A percentile compares a stretch with the other conserved stretches of the same genome.
These are phyloP conservation scores for Parnassius smintheus DNA, from an alignment of 2,888 invertebrate genomes.

Conservation along the genomic window DNA sequence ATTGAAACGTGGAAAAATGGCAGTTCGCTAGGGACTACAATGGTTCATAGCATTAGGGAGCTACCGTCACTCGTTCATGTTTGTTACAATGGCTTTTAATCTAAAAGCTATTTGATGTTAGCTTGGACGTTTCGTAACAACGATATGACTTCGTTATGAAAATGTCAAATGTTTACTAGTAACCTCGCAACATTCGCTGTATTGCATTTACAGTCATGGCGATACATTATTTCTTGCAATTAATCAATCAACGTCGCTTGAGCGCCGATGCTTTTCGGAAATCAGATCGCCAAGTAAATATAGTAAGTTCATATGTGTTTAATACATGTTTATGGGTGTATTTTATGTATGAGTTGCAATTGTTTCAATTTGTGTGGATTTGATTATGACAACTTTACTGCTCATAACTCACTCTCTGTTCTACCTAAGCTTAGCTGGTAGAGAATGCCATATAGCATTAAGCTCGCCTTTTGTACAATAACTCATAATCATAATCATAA, in stretches of 20 bases:
- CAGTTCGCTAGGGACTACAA: conserved; percentile 29
- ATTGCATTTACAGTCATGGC: conserved; percentile 11
- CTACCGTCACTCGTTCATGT: conserved; percentile 27
- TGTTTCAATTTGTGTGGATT: too few relatives aligned
- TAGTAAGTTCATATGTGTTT: too few relatives aligned
- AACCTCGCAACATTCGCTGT: conserved; percentile 8
- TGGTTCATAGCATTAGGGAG: conserved; percentile 23
- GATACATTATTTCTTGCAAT: conserved; percentile 20
- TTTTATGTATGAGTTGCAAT: too few relatives aligned
- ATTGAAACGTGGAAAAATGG: conserved; percentile 25
- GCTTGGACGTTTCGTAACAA: conserved; percentile 43
- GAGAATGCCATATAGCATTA: too few relatives aligned
- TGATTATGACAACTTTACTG: too few relatives aligned
- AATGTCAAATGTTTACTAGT: conserved; percentile 38
- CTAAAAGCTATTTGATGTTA: conserved; percentile 75
- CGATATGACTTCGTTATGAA: conserved; percentile 49
- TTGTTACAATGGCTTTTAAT: conserved; percentile 39
- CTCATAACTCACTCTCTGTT: too few relatives aligned
- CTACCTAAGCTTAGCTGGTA: too few relatives aligned
- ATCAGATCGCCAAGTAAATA: not conserved
- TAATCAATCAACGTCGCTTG: conserved; percentile 26
- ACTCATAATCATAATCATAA: too few relatives aligned
- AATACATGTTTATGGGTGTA: too few relatives aligned
- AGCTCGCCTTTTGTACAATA: too few relatives aligned
- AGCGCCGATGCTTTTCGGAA: conserved; percentile 16